Base-by-base conservation (phyloP, 92 coral and sea anemone species). In the Ricordea florida region DNA sequence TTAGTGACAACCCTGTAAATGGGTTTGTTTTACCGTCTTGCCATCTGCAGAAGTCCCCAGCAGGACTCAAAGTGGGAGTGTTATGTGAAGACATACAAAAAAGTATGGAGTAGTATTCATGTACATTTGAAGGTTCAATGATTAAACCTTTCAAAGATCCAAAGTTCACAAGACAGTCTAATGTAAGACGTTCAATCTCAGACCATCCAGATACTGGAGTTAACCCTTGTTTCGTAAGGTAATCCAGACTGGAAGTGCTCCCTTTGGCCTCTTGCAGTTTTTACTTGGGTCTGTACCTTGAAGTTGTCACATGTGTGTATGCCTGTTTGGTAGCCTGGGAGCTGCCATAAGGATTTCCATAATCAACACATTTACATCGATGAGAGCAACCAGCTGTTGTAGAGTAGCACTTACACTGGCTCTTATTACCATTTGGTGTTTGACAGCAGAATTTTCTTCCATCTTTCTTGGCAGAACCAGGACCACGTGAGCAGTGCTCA, bases 271-370 rank as follows among this genome's bases (percentile, higher is more conserved):
- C 76, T 68, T 68, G 76, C 8, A 68, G 31, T 30, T 68, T 68
- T 27, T 68, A 63, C 43, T 68, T 68, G 23, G 76, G 76, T 47
- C 76, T 46, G 60, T 68, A 47, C 33, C 76, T 68, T 47, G 66
- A 15, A 8, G 31, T 31, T 46, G 62, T 47, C 41, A 38, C 24
- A 8, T 68, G 66, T 46, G 76, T 46, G 43, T 68, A 47, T 26
- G 65, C n/a, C 30, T 68, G 4, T 32, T 49, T 49, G 46, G 76
- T 63, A 16, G 29, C 16, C 34, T 3, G n/a, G n/a, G n/a, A n/a
- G n/a, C n/a, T n/a, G n/a, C n/a, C n/a, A n/a, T n/a, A n/a, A n/a
- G n/a, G n/a, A n/a, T n/a, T n/a, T n/a, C n/a, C n/a, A n/a, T n/a
- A n/a, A n/a, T n/a, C n/a, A n/a, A n/a, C n/a, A n/a, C n/a, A n/a